Evolutionary conservation across 2,888 invertebrate genomes (phyloP).

Genomic region (Euzophera pinguis): DNA sequence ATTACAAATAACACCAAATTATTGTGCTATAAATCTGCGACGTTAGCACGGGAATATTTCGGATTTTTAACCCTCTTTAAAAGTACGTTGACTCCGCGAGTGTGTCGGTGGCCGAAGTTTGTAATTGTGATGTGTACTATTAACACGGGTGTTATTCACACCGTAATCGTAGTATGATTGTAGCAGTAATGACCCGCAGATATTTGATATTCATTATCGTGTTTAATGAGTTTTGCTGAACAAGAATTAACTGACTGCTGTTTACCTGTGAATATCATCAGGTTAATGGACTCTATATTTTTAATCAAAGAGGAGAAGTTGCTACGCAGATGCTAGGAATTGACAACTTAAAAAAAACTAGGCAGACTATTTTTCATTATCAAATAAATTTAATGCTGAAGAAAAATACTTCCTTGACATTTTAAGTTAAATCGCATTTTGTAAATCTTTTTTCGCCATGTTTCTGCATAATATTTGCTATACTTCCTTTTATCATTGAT

Average conservation of each 20-base stretch:
- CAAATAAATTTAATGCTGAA: no score
- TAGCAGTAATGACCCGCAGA: background rate
- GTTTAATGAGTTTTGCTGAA: background rate
- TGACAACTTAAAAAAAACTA: no score
- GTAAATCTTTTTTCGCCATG: no score
- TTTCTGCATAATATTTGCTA: no score
- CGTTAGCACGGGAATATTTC: background rate
- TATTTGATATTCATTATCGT: background rate
- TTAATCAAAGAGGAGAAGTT: no score
- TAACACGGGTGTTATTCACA: background rate
- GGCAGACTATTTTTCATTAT: no score
- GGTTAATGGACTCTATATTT: no score
- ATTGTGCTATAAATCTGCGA: slow-evolving; percentile 9
- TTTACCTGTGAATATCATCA: no score
- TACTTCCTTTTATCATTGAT: no score
- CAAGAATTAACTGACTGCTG: background rate
- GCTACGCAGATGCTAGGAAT: no score
- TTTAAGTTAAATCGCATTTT: no score
- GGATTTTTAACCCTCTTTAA: slow-evolving; percentile 10
- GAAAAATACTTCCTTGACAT: no score
- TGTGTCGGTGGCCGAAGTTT: slow-evolving; percentile 1
- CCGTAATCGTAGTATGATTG: background rate
- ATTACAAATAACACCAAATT: slow-evolving; percentile 9
- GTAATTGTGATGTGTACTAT: slow-evolving; percentile 6
- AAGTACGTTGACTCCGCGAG: slow-evolving; percentile 7